These are phyloP conservation scores for Spinibarbus caldwelli DNA, from an alignment of 2,797 vertebrate species.

Conservation along the genomic window DNA sequence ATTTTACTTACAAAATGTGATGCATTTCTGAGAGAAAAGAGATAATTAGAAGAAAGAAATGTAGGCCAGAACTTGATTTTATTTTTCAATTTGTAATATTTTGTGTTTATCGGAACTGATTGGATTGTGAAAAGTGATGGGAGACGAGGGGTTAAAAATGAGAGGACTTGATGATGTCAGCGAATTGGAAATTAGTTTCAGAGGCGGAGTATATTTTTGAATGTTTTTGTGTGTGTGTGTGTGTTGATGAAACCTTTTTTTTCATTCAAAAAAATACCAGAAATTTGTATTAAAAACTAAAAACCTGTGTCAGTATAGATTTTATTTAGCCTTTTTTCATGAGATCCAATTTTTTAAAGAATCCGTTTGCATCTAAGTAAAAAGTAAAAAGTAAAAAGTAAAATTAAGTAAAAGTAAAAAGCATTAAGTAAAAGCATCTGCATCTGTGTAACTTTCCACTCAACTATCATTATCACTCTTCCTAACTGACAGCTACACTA, in stretches of 20 bases:
- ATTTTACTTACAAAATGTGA: neutral
- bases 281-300: neutral
- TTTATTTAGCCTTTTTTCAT: neutral
- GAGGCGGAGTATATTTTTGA: neutral
- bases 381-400: no score
- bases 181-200: neutral
- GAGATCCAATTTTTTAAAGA: neutral
- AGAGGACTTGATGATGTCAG: neutral
- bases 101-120: neutral
- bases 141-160: neutral
- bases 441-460: constrained; percentile 22
- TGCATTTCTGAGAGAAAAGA: neutral
- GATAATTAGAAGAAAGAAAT: neutral
- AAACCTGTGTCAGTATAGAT: no score
- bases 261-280: neutral
- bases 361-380: neutral
- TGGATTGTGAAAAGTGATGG: neutral
- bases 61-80: no score
- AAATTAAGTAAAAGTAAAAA: no score
- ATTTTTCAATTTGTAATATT: no score
- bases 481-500: constrained; percentile 2
- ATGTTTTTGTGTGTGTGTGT: no score
- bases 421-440: no score
- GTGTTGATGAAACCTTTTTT: no score
- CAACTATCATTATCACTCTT: neutral